These are phyloP conservation scores for Smutsia gigantea DNA, from an alignment of 2,797 vertebrate genomes.

Conservation along the genomic window DNA sequence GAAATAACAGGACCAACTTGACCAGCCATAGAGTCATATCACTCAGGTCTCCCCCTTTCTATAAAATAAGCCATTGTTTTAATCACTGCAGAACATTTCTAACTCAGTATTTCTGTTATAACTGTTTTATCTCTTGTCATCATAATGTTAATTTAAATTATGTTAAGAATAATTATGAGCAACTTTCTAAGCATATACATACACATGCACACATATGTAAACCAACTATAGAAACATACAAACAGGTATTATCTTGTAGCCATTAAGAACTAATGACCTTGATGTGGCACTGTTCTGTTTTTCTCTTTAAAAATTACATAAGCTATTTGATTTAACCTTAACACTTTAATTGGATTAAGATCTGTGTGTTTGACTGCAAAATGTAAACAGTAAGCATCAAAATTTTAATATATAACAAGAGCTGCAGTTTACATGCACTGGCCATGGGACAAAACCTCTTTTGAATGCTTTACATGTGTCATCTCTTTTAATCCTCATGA, in stretches of 20 bases:
- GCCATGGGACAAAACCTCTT: background rate
- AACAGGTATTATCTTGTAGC: background rate
- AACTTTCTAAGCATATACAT: background rate
- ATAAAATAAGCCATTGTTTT: slow-evolving; percentile 6
- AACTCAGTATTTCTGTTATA: slow-evolving; percentile 22
- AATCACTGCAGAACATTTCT: background rate
- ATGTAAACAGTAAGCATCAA: background rate
- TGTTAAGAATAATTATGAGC: background rate
- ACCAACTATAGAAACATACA: background rate
- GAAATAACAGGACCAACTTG: background rate
- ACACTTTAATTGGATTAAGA: background rate
- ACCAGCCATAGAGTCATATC: background rate
- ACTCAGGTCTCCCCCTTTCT: background rate
- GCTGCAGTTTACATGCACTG: background rate
- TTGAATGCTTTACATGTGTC: background rate
- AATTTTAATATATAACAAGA: background rate
- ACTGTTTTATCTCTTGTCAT: background rate
- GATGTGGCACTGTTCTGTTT: background rate
- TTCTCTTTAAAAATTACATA: background rate
- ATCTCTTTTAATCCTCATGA: background rate
- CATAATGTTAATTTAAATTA: slow-evolving; percentile 26
- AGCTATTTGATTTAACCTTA: slow-evolving; percentile 6
- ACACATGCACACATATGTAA: background rate
- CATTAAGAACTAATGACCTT: background rate
- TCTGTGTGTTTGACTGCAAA: slow-evolving; percentile 1